A percentile compares a stretch with the other conserved stretches of the same genome.
Conservation (phyloP, 2,888 invertebrate genomes). For the Drosophila formosana region DNA sequence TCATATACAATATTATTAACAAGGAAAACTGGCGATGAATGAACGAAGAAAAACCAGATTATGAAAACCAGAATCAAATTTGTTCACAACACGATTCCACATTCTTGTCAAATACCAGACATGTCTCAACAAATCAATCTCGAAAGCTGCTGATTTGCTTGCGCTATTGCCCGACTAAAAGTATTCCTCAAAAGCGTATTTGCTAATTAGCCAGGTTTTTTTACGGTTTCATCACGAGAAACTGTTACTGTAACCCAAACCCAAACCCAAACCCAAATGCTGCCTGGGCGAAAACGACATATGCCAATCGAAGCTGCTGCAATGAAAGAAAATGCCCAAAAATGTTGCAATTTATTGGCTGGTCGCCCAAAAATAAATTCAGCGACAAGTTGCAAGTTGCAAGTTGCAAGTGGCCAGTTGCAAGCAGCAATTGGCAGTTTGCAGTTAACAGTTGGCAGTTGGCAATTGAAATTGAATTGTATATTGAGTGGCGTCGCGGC, state of each 20-base stretch:
- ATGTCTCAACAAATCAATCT: slow-evolving; percentile 35
- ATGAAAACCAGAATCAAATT: slow-evolving; percentile 26
- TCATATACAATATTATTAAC: slow-evolving; percentile 10
- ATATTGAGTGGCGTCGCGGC: slow-evolving; percentile 49
- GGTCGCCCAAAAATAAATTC: slow-evolving; percentile 34
- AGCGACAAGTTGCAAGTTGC: slow-evolving; percentile 39
- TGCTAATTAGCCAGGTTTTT: slow-evolving; percentile 48
- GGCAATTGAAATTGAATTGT: slow-evolving; percentile 58
- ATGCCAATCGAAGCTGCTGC: slow-evolving; percentile 51
- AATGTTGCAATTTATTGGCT: slow-evolving; percentile 64
- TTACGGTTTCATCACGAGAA: slow-evolving; percentile 35
- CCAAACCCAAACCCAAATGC: slow-evolving; percentile 3
- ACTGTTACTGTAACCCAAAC: slow-evolving; percentile 8
- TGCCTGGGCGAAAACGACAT: slow-evolving; percentile 39
- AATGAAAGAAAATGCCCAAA: slow-evolving; percentile 60
- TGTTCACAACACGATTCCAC: slow-evolving; percentile 26
- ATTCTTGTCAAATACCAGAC: slow-evolving; percentile 42
- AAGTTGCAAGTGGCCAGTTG: neutral
- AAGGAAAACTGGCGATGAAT: slow-evolving; percentile 8
- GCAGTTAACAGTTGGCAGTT: slow-evolving; percentile 35
- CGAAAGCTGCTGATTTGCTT: slow-evolving; percentile 16
- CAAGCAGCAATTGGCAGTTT: slow-evolving; percentile 25
- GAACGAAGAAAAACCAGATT: slow-evolving; percentile 11
- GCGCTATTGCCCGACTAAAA: slow-evolving; percentile 3
- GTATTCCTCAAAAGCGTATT: slow-evolving; percentile 1